phyloP scores from a whole-genome alignment of 2,888 invertebrate genomes.

The Pimpla rufipes region DNA sequence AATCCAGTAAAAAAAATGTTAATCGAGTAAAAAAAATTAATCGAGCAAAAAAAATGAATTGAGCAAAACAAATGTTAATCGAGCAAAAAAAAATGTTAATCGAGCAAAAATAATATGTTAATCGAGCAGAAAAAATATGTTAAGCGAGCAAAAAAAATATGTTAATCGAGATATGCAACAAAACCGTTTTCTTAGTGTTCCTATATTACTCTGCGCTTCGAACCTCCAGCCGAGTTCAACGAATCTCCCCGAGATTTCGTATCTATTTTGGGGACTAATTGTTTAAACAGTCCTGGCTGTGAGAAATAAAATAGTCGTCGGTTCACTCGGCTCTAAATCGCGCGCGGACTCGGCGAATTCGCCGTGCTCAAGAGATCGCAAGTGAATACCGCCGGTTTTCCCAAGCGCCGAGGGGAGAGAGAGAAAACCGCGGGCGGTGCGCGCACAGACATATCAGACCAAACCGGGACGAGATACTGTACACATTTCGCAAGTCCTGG shows the following conservation, averaged over 20 bases:
- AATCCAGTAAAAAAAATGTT: no score
- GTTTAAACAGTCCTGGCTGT: slow-evolving; percentile 59
- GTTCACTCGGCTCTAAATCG: slow-evolving; percentile 43
- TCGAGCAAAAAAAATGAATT: no score
- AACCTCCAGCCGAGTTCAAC: slow-evolving; percentile 13
- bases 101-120: no score
- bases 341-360: not conserved
- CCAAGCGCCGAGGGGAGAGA: not conserved
- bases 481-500: slow-evolving; percentile 57
- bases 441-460: slow-evolving; percentile 50
- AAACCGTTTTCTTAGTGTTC: slow-evolving; percentile 13
- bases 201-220: not conserved
- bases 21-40: no score
- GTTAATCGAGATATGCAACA: no score
- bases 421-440: slow-evolving; percentile 18
- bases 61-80: no score
- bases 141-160: no score
- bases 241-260: slow-evolving; percentile 27
- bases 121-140: no score
- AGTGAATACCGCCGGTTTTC: slow-evolving; percentile 34
- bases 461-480: slow-evolving; percentile 58
- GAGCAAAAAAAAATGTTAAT: no score
- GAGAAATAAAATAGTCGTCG: slow-evolving; percentile 39
- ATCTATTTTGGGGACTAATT: slow-evolving; percentile 56
- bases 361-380: slow-evolving; percentile 25